Base-by-base conservation (phyloP, 2,797 vertebrate genomes). In the Aplochiton taeniatus region DNA sequence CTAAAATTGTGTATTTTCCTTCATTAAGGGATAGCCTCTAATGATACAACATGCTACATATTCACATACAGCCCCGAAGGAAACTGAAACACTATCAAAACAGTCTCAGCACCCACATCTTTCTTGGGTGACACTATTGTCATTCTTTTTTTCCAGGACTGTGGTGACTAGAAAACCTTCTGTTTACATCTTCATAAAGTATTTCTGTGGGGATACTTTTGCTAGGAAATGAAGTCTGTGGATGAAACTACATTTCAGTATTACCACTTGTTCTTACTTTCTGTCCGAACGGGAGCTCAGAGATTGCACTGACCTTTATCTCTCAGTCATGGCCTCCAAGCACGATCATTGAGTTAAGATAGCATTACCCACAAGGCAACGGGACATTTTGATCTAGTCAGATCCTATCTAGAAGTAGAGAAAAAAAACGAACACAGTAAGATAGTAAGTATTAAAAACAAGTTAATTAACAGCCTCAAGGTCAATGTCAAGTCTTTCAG, bases 1-100 rank as follows among this genome's bases (percentile, higher is more conserved):
- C 68, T 58, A 70, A 68, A 78, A 49, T 4, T 10, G 18, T 4
- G 47, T 51, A 62, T 80, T 74, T 66, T 68, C 77, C 78, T 77
- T 78, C 78, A 80, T 82, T 73, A 79, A 18, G 54, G 60, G 48
- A 41, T 42, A 4, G 18, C 12, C 53, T 20, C 19, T 31, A 19
- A 41, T 31, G 31, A 31, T 31, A 31, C 31, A 6, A 31, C 31
- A 6, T 31, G 31, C 31, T 31, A 31, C 31, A 31, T 31, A 31
- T 31, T 31, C 31, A 31, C 31, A 31, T 6, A 31, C 2, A 31
- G 31, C 31, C 31, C 31, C 31, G 2, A 31, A 31, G 31, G 31
- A 31, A 31, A 31, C 16, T 48, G 58, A 74, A 65, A 43, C 3
- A 31, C 16, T 56, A 45, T 50, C 59, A 65, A 74, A 63, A 51